Evolutionary conservation across 2,888 invertebrate genomes (phyloP), one percentile per base, ranked within the genome.

Genomic region (Cotesia congregata): DNA sequence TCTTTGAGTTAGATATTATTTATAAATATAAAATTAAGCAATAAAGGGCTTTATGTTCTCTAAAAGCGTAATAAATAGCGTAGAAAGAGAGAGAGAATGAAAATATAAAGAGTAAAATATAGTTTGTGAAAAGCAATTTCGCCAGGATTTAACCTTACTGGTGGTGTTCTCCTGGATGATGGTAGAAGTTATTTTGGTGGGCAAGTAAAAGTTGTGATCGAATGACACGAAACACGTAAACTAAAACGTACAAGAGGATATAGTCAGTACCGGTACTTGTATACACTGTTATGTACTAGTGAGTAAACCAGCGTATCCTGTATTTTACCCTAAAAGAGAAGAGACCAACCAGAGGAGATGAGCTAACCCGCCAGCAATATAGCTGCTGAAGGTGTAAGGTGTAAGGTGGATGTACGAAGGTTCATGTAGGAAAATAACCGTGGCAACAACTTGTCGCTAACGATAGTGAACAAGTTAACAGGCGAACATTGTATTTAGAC

Each of bases 201-300:
- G 61, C 9, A 30, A 71, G 61, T 71, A 71, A 60, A 71, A 71
- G 61, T 71, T 71, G 71, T 71, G 61, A 71, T 71, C 71, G 61
- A 71, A 71, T 71, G 61, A 71, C 71, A 38, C 38, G 71, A 12
- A 67, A 71, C 71, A 50, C 50, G 40, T 62, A 15, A 71, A 71
- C 71, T 71, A 7, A 64, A 64, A 64, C n/a, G 30, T 64, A 30
- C 64, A 20, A 17, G 20, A 64, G 7, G 64, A 64, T 20, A 30
- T 30, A 30, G 30, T 30, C 30, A 0, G 30, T 30, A 30, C 30
- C 30, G 30, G 30, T 30, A 30, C 30, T 30, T 30, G 30, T 30
- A 30, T 30, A 30, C 30, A 3, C 30, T 30, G 30, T 30, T 30
- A 3, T 30, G 30, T 3, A 30, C 30, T 30, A 30, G 30, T 30